A percentile compares a stretch with the other conserved stretches of the same genome.
Evolutionary conservation across 2,113 vertebrate species (phyloP).

Genomic region (Podilymbus podiceps): DNA sequence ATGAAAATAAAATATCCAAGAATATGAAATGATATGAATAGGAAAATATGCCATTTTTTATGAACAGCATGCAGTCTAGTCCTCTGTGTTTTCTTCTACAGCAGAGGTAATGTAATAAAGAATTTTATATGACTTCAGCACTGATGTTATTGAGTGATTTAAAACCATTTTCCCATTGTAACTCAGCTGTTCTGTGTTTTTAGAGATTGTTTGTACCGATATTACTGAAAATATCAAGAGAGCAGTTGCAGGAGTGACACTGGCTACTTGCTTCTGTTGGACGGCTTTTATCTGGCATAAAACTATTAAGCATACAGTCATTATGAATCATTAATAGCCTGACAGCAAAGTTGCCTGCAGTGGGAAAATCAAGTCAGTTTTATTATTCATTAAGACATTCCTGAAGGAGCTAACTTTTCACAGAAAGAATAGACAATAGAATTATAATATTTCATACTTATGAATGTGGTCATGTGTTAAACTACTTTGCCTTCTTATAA

Average conservation of each 20-base stretch:
- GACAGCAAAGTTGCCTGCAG: constrained; percentile 78
- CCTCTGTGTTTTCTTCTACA: constrained; percentile 54
- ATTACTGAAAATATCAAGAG: constrained; percentile 67
- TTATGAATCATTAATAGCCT: constrained; percentile 83
- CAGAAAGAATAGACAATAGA: constrained; percentile 76
- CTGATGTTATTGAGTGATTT: constrained; percentile 65
- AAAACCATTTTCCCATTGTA: constrained; percentile 65
- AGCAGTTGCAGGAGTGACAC: constrained; percentile 53
- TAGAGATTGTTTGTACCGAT: constrained; percentile 59
- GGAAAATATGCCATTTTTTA: constrained; percentile 50
- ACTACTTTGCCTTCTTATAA: constrained; percentile 61
- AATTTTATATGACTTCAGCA: constrained; percentile 59
- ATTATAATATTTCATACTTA: constrained; percentile 77
- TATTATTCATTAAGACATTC: constrained; percentile 83
- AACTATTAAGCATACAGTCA: constrained; percentile 73
- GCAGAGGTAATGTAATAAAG: constrained; percentile 59
- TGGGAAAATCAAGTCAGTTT: constrained; percentile 80
- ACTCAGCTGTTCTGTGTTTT: constrained; percentile 65
- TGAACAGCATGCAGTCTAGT: not conserved
- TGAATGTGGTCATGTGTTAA: constrained; percentile 71
- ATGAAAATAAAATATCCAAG: constrained; percentile 62
- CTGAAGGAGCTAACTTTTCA: constrained; percentile 76
- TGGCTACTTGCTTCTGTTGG: constrained; percentile 67
- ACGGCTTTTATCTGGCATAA: constrained; percentile 74
- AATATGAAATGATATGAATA: constrained; percentile 49